Evolutionary conservation across 2,888 invertebrate genomes (phyloP).

Genomic region (Smittia sp.): DNA sequence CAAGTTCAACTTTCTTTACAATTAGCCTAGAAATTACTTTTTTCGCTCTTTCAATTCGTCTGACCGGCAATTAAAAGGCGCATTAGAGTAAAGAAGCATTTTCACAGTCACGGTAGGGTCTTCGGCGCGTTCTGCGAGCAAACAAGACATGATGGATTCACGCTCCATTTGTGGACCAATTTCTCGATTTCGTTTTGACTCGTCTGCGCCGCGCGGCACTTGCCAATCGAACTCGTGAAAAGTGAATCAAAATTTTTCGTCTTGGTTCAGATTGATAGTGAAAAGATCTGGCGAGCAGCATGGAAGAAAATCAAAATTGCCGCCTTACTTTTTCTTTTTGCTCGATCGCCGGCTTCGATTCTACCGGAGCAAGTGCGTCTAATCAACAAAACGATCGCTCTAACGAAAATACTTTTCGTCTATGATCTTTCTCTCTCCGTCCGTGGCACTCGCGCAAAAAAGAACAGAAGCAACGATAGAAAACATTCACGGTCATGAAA

Average conservation of each 20-base stretch:
- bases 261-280: neutral
- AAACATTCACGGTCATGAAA: neutral
- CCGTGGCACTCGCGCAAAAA: too few species aligned
- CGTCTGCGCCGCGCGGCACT: neutral
- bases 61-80: slow-evolving; percentile 9
- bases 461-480: neutral
- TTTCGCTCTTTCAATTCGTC: neutral
- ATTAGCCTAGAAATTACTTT: slow-evolving; percentile 22
- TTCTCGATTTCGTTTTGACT: neutral
- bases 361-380: slow-evolving; percentile 19
- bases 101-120: slow-evolving; percentile 26
- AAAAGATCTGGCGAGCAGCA: neutral
- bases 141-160: neutral
- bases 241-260: slow-evolving; percentile 13
- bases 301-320: neutral
- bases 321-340: slow-evolving; percentile 19
- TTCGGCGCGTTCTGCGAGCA: neutral
- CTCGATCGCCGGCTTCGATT: neutral
- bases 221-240: neutral
- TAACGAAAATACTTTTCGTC: neutral
- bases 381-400: slow-evolving; percentile 1
- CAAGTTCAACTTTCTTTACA: slow-evolving; percentile 8
- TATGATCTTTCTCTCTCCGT: neutral
- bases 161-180: slow-evolving; percentile 14
- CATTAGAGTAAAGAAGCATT: neutral